Evolutionary conservation across 2,888 invertebrate species (phyloP).

Genomic region (Ischnura elegans): DNA sequence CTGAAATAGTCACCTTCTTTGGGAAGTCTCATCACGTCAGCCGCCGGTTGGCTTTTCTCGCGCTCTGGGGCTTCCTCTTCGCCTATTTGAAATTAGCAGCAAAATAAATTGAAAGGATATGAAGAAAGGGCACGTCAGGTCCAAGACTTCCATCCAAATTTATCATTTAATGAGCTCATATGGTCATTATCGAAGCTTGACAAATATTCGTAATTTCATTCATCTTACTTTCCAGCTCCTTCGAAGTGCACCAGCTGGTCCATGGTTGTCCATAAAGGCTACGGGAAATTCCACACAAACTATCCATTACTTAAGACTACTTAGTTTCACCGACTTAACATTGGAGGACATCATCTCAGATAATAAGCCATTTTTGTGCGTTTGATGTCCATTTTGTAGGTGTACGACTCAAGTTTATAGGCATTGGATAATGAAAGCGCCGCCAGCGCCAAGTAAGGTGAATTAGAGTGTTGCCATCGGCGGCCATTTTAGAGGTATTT

Average conservation of each 20-base stretch:
- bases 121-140: neutral
- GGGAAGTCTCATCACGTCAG: conserved; percentile 61
- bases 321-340: conserved; percentile 46
- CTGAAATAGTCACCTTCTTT: conserved; percentile 62
- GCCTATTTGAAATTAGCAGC: neutral
- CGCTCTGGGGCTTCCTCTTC: neutral
- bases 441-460: no score
- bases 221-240: conserved; percentile 55
- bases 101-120: conserved; percentile 1
- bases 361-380: neutral
- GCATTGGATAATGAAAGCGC: neutral
- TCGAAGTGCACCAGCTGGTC: conserved; percentile 2
- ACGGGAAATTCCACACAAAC: conserved; percentile 25
- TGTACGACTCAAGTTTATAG: neutral
- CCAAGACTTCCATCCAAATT: neutral
- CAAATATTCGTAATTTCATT: neutral
- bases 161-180: neutral
- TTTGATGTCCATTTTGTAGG: conserved; percentile 49
- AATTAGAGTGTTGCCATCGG: no score
- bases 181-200: neutral
- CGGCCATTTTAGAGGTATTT: neutral
- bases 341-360: conserved; percentile 50
- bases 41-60: conserved; percentile 46
- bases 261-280: conserved; percentile 60
- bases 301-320: conserved; percentile 42